phyloP scores from a whole-genome alignment of 2,113 vertebrate species.

The Potamarius usumacintae region DNA sequence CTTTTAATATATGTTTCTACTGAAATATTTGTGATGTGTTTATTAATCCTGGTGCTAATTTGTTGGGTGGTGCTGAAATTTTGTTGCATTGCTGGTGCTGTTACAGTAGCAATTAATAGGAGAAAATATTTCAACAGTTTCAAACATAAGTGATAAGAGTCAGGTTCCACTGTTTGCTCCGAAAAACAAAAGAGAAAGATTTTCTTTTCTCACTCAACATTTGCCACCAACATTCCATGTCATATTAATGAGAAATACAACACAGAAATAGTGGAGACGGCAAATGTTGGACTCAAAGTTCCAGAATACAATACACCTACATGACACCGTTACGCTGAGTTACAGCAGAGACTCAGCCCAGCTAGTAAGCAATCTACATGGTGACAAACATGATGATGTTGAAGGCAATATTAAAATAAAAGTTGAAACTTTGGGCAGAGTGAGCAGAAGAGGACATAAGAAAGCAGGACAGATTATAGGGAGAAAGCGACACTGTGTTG shows the following conservation, averaged over 20 bases:
- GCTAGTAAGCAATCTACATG: not conserved
- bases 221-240: not conserved
- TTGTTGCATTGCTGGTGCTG: not conserved
- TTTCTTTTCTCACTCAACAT: not conserved
- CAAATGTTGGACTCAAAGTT: not conserved
- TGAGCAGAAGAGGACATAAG: too few species aligned
- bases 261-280: not conserved
- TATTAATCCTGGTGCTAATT: not conserved
- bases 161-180: not conserved
- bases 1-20: not conserved
- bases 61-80: not conserved
- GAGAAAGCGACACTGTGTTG: too few species aligned
- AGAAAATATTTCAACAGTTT: not conserved
- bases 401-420: not conserved
- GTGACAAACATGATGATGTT: not conserved
- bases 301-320: not conserved
- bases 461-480: too few species aligned
- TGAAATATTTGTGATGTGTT: not conserved
- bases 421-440: too few species aligned
- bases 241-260: not conserved
- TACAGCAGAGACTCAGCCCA: not conserved
- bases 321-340: not conserved
- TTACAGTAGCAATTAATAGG: not conserved
- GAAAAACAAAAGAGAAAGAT: not conserved
- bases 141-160: not conserved